Evolutionary conservation across 2,113 vertebrate genomes (phyloP), one percentile per base, ranked within the genome.

Genomic region (Hydrolagus affinis): DNA sequence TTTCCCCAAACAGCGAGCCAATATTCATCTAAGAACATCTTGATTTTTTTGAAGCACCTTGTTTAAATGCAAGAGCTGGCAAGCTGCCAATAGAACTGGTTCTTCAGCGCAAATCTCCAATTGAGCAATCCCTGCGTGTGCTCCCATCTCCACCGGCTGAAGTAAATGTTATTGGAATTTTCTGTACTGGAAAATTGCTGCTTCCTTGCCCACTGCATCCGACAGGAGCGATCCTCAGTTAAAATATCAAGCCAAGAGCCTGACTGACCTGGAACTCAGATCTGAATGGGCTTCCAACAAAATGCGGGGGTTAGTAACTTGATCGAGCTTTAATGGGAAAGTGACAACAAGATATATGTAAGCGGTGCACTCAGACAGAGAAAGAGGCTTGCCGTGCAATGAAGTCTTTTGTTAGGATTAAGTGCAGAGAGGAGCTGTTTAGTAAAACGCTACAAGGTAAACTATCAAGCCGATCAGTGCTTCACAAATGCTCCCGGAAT

Each of bases 131-230:
- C 90, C 92, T 90, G 90, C 88, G 89, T 91, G 93, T 91, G 89
- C 91, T 93, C 91, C 91, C 91, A 86, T 92, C 91, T 88, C 93
- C 89, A 91, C 93, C 91, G 90, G 92, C 92, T 89, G 89, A 87
- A 90, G 93, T 92, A 92, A 94, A 94, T 90, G 93, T 94, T 94
- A 94, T 93, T 93, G 94, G 92, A 94, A 92, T 92, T 94, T 66
- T 93, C 90, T 94, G 91, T 95, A 93, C 93, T 94, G 93, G 93
- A 94, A 96, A 96, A 95, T 95, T 93, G 92, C 93, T 92, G 92
- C 94, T 96, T 95, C 95, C 94, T 94, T 92, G 94, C 93, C 92
- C 90, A 92, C 88, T 94, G 94, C 94, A 90, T 92, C 93, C 89
- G 90, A 94, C 94, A 95, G 93, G 89, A 92, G 93, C 89, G 92